Percentiles rank a stretch among this genome's conserved stretches.
phyloP scores from a whole-genome alignment of 2,797 vertebrate species.

The Tokudaia tokunoshimensis region DNA sequence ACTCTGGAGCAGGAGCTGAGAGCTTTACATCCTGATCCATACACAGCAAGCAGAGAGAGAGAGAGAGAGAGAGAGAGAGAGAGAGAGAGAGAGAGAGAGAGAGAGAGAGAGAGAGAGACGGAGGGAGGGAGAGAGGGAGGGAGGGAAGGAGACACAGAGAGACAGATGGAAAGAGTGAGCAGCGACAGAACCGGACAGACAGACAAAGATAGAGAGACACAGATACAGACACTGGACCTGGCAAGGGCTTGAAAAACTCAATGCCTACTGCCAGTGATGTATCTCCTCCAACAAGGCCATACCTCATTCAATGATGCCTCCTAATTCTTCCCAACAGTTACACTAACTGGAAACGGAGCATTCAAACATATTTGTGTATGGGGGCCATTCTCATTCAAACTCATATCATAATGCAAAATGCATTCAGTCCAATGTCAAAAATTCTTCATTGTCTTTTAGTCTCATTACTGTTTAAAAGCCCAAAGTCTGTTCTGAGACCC shows the following conservation, averaged over 20 bases:
- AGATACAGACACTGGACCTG: background rate
- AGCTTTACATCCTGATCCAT: background rate
- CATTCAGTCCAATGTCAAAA: background rate
- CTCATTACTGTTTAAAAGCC: background rate
- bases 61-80: background rate
- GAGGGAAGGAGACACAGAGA: background rate
- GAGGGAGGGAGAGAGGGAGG: background rate
- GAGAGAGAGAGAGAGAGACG: background rate
- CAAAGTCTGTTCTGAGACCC: background rate
- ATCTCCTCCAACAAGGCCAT: background rate
- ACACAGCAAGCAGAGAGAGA: background rate
- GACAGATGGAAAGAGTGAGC: background rate
- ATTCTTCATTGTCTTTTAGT: background rate
- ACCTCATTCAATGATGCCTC: background rate
- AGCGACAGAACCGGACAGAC: background rate
- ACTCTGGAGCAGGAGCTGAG: background rate
- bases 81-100: background rate
- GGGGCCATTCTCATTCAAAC: background rate
- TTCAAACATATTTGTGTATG: background rate
- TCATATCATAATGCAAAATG: background rate
- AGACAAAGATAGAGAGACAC: background rate
- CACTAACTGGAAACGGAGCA: background rate
- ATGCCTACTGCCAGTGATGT: background rate
- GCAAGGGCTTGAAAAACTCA: background rate
- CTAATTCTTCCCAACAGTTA: background rate